phyloP scores from a whole-genome alignment of 2,113 vertebrate genomes.

The Paracyprichromis sp. region DNA sequence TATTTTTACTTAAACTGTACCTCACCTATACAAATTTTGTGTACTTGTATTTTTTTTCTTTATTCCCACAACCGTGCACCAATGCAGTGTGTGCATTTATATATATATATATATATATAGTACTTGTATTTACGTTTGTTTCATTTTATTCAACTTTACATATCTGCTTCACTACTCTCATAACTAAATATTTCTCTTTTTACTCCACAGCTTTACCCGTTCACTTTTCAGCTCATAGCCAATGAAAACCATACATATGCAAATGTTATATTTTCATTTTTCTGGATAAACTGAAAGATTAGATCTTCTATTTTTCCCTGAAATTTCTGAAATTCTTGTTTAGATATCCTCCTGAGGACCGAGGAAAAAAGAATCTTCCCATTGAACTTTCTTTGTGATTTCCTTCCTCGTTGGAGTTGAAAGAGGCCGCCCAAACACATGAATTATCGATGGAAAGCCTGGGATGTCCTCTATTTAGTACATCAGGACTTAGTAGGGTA shows the following conservation, averaged over 20 bases:
- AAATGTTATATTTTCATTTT: background rate
- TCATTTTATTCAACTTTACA: background rate
- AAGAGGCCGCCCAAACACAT: background rate
- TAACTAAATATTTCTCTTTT: background rate
- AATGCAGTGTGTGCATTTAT: background rate
- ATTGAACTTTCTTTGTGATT: background rate
- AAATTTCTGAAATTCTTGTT: background rate
- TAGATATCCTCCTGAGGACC: background rate
- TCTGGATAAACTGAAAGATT: background rate
- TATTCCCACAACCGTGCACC: background rate
- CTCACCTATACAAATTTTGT: background rate
- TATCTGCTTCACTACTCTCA: background rate
- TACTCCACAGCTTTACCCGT: background rate
- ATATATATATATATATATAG: too few species aligned
- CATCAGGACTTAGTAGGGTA: background rate
- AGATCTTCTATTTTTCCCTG: background rate
- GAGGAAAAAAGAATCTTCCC: background rate
- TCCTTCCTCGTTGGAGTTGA: background rate
- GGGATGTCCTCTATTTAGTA: background rate
- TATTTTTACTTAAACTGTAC: background rate
- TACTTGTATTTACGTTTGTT: background rate
- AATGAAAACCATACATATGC: background rate
- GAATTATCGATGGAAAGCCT: fast-evolving
- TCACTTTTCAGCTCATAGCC: background rate
- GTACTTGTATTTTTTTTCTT: background rate